A percentile compares a stretch with the other conserved stretches of the same genome.
phyloP scores from a whole-genome alignment of 2,888 invertebrate genomes.

The Masnerella sp. region DNA sequence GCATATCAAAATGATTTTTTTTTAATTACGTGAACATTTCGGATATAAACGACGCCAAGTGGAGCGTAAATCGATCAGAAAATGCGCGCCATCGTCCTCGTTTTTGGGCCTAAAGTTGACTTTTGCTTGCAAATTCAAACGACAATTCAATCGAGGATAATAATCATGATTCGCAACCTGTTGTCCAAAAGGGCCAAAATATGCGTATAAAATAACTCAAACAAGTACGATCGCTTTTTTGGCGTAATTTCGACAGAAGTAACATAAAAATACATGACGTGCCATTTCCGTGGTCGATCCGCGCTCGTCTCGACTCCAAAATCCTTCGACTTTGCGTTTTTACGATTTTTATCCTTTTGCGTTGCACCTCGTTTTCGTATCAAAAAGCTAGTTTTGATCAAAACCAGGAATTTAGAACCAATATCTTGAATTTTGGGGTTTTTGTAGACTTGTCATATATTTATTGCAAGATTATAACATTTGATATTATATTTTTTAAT shows the following conservation, averaged over 20 bases:
- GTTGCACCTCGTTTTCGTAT: conserved; percentile 52
- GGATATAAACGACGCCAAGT: not conserved
- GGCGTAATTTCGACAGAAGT: no score
- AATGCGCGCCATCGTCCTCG: conserved; percentile 57
- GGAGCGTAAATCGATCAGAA: conserved; percentile 27
- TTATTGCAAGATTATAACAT: no score
- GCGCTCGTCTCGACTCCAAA: conserved; percentile 17
- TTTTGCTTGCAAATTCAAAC: conserved; percentile 53
- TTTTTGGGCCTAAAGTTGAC: conserved; percentile 15
- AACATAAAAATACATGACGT: conserved; percentile 23
- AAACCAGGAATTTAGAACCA: conserved; percentile 51
- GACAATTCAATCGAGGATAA: conserved; percentile 40
- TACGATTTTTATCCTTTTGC: conserved; percentile 39
- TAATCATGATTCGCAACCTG: conserved; percentile 18
- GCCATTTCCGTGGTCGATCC: conserved; percentile 19
- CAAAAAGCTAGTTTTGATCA: conserved; percentile 46
- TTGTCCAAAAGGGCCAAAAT: no score
- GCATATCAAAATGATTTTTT: conserved; percentile 11
- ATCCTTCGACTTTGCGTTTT: not conserved
- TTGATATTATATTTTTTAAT: no score
- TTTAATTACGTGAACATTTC: no score
- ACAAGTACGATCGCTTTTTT: no score
- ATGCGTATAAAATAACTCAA: not conserved
- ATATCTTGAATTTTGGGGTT: conserved; percentile 31
- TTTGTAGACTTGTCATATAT: not conserved